A percentile compares a stretch with the other conserved stretches of the same genome.
Evolutionary conservation across 2,888 invertebrate genomes (phyloP).

Genomic region (Cantharis rustica): DNA sequence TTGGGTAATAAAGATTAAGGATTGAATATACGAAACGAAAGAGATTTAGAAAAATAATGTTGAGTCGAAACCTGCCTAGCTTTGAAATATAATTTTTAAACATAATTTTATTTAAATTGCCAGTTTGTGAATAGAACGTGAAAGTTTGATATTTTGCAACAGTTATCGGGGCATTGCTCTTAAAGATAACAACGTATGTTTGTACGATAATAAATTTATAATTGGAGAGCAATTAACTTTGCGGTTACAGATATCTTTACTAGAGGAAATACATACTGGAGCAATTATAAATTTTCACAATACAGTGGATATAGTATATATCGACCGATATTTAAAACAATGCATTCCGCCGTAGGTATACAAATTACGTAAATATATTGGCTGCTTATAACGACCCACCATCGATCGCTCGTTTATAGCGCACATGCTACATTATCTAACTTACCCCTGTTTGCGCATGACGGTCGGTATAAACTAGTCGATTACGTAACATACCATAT

Average conservation of each 20-base stretch:
- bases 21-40: neutral
- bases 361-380: too few species aligned
- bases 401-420: too few species aligned
- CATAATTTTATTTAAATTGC: neutral
- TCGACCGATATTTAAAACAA: neutral
- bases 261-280: neutral
- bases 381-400: too few species aligned
- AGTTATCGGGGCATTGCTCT: neutral
- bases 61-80: neutral
- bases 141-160: neutral
- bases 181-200: neutral
- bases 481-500: neutral
- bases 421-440: too few species aligned
- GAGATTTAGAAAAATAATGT: neutral
- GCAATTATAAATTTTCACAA: neutral
- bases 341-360: neutral
- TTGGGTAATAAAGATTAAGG: neutral
- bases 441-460: too few species aligned
- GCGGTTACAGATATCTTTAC: constrained; percentile 10
- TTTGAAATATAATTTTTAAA: neutral
- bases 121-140: neutral
- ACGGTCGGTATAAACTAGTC: neutral
- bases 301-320: neutral
- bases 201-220: constrained; percentile 7
- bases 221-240: constrained; percentile 14